Conservation (phyloP, 2,113 vertebrate genomes). For the Diglossa brunneiventris region DNA sequence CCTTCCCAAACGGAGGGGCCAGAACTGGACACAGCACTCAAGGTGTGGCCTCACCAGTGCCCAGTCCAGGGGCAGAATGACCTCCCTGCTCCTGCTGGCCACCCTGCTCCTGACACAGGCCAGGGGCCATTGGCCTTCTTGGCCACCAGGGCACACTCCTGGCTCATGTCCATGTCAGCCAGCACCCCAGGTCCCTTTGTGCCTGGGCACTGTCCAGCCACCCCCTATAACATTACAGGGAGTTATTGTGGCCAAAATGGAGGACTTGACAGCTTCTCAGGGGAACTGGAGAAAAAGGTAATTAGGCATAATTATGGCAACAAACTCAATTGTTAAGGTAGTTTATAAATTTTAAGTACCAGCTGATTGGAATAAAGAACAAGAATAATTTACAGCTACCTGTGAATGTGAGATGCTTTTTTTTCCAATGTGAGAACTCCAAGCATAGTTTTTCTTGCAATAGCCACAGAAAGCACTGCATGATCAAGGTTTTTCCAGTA, state of each 20-base stretch:
- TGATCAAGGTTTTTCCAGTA: not conserved
- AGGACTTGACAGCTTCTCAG: too few relatives aligned
- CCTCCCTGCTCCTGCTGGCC: not conserved
- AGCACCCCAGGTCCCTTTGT: too few relatives aligned
- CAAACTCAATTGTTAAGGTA: not conserved
- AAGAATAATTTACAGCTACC: not conserved
- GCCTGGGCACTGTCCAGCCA: too few relatives aligned
- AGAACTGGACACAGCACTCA: not conserved
- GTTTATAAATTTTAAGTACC: not conserved
- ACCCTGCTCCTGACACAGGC: not conserved
- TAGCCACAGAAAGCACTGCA: not conserved
- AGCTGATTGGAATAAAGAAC: not conserved
- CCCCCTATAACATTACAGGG: too few relatives aligned
- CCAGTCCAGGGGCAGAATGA: fast-evolving
- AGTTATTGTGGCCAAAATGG: too few relatives aligned
- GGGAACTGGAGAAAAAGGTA: not conserved
- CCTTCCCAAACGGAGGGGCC: not conserved
- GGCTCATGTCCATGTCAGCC: not conserved
- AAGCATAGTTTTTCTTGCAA: not conserved
- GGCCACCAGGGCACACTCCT: not conserved
- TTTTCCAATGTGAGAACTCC: not conserved
- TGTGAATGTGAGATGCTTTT: not conserved
- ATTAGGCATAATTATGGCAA: not conserved
- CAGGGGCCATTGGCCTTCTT: not conserved
- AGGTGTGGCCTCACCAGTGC: not conserved